Percentiles rank a stretch among this genome's conserved stretches.
Evolutionary conservation across 2,888 invertebrate species (phyloP).

Genomic region (Scelioninae gen. 2): DNA sequence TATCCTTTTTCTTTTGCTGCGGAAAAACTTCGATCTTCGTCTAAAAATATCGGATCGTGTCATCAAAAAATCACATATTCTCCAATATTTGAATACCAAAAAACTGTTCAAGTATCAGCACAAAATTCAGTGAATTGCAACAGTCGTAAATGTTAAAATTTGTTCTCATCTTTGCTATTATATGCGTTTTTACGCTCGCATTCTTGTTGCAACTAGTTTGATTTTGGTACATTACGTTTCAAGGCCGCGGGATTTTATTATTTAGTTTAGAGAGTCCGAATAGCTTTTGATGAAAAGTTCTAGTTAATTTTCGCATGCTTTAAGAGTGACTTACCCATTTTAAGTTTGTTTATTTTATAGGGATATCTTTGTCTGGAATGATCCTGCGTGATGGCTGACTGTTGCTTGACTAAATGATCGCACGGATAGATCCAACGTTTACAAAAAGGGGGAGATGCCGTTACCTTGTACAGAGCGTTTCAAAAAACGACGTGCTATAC

Average conservation of each 20-base stretch:
- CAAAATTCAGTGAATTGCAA: no score
- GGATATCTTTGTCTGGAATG: slow-evolving; percentile 5
- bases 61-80: no score
- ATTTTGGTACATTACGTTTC: neutral
- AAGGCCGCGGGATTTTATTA: neutral
- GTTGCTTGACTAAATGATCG: slow-evolving; percentile 49
- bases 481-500: slow-evolving; percentile 27
- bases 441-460: slow-evolving; percentile 53
- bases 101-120: no score
- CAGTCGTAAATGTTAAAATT: slow-evolving; percentile 5
- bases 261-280: neutral
- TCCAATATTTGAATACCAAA: no score
- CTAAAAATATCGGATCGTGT: neutral
- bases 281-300: neutral
- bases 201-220: slow-evolving; percentile 4
- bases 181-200: slow-evolving; percentile 11
- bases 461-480: slow-evolving; percentile 55
- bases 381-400: slow-evolving; percentile 39
- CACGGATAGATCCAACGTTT: slow-evolving; percentile 25
- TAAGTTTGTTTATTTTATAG: slow-evolving; percentile 28
- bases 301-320: neutral
- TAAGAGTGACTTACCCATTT: slow-evolving; percentile 40
- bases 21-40: neutral
- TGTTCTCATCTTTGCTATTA: neutral
- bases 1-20: neutral